Evolutionary conservation across 2,888 invertebrate genomes (phyloP).

Genomic region (Micropterix aruncella): DNA sequence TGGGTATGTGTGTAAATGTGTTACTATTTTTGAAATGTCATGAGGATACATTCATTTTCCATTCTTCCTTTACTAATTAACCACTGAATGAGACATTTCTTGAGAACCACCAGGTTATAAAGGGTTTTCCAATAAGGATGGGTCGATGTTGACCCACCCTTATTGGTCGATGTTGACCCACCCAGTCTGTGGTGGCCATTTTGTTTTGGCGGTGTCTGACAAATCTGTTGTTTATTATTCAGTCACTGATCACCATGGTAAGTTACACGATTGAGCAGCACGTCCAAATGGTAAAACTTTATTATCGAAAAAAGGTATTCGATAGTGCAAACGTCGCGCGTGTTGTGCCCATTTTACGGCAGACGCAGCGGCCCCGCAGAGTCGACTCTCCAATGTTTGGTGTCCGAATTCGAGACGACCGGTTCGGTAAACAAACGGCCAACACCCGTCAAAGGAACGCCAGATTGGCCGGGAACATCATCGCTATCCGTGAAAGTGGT

Average conservation of each 20-base stretch:
- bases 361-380: constrained; percentile 10
- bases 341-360: constrained; percentile 10
- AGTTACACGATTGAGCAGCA: too few relatives aligned
- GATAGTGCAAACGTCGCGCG: constrained; percentile 11
- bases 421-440: constrained; percentile 4
- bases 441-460: constrained; percentile 1
- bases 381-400: constrained; percentile 10
- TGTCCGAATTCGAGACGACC: not conserved
- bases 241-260: too few relatives aligned
- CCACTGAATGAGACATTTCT: too few relatives aligned
- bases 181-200: constrained; percentile 1
- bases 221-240: too few relatives aligned
- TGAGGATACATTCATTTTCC: too few relatives aligned
- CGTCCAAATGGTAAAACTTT: too few relatives aligned
- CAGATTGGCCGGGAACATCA: constrained; percentile 2
- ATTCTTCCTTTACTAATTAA: too few relatives aligned
- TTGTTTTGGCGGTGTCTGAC: too few relatives aligned
- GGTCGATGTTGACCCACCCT: constrained; percentile 3
- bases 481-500: constrained; percentile 1
- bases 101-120: not conserved
- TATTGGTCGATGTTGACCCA: too few relatives aligned
- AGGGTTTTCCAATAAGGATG: constrained; percentile 1
- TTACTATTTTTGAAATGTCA: too few relatives aligned
- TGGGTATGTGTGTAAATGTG: too few relatives aligned
- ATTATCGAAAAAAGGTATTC: constrained; percentile 11